Evolutionary conservation across 2,888 invertebrate genomes (phyloP), one percentile per base, ranked within the genome.

Genomic region (Hartigia nigra): DNA sequence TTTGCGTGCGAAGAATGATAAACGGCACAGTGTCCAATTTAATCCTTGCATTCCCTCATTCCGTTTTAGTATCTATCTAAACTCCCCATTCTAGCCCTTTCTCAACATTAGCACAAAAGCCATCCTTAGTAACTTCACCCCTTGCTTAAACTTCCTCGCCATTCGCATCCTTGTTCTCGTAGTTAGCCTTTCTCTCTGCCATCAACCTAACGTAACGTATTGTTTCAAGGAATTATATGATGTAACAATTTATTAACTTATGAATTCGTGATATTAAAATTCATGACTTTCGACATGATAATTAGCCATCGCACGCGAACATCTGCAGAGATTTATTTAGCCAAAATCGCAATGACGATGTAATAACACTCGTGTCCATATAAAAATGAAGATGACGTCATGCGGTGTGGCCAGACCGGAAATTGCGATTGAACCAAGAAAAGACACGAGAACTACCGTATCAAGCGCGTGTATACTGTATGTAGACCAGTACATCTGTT

Each of bases 91-190:
- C 37, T 14, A 9, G 39, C 31, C 72, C 75, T 77, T 23, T 72
- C 75, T 70, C 72, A 32, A 37, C 72, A 34, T 37, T 70, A 72
- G 82, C 83, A 87, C 89, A 88, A 89, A 87, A 87, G 87, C 87
- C 87, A 74, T 88, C 88, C 87, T 88, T 88, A 87, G 88, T 87
- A 86, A 89, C 86, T 88, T 84, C 83, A 81, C 78, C 81, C 84
- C 84, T 80, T 84, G 77, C 77, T 76, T 81, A 82, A 75, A 80
- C 82, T 83, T 81, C 79, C 76, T 78, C 70, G 14, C 74, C 31
- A 32, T 72, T 32, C 31, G 72, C 72, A 14, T 72, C 72, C 9
- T 4, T 32, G 72, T 72, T 12, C 14, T 14, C 72, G 0, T 55
- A 23, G 55, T 12, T 9, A 12, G 72, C 31, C 69, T 34, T 70